Evolutionary conservation across 92 coral and sea anemone species (phyloP).

Genomic region (Porites rus): DNA sequence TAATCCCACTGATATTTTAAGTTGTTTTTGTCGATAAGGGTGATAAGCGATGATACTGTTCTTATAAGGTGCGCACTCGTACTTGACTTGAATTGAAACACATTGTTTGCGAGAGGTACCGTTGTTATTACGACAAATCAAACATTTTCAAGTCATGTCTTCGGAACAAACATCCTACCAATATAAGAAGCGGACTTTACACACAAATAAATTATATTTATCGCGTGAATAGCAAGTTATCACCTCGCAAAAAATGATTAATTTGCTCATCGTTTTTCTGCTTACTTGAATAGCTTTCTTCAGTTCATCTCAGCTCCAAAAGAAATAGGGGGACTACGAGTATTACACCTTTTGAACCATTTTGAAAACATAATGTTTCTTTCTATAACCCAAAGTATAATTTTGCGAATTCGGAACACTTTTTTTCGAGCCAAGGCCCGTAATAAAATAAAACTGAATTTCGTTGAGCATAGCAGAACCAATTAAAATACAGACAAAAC

Average conservation of each 20-base stretch:
- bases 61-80: too few relatives aligned
- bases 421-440: neutral
- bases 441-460: neutral
- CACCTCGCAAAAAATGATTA: neutral
- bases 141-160: neutral
- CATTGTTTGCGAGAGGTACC: too few relatives aligned
- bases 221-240: neutral
- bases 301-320: too few relatives aligned
- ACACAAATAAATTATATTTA: too few relatives aligned
- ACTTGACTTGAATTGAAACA: too few relatives aligned
- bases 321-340: neutral
- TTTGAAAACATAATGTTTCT: neutral
- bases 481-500: neutral
- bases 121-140: neutral
- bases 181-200: neutral
- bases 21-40: too few relatives aligned
- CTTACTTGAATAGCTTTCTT: neutral
- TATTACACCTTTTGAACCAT: neutral
- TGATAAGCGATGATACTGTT: too few relatives aligned
- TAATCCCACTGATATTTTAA: too few relatives aligned
- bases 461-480: neutral
- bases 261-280: neutral
- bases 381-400: neutral
- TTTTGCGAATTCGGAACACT: slow-evolving; percentile 2
- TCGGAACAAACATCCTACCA: neutral